Percentiles rank a stretch among this genome's conserved stretches.
These are phyloP conservation scores for Anthophora plumipes DNA, from an alignment of 2,888 invertebrate species.

Conservation along the genomic window DNA sequence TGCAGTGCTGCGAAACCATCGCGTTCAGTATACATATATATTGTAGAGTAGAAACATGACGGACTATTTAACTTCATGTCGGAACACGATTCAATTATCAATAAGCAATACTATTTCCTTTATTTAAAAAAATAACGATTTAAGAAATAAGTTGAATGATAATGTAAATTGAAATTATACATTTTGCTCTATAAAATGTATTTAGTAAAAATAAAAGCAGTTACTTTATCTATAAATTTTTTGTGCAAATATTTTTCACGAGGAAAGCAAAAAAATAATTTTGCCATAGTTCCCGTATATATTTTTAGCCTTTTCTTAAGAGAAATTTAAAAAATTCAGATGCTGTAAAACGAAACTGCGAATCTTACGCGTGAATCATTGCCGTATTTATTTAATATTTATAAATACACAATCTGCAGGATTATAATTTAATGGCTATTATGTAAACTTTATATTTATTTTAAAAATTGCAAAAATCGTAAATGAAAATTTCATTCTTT, in stretches of 20 bases:
- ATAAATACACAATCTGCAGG: not conserved
- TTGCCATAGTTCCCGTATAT: too few relatives aligned
- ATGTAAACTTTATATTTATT: not conserved
- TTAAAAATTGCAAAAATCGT: not conserved
- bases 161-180: not conserved
- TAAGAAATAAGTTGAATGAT: not conserved
- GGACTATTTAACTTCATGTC: not conserved
- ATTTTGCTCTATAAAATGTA: not conserved
- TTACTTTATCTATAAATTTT: not conserved
- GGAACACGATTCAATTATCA: not conserved
- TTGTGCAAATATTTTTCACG: not conserved
- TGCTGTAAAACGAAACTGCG: too few relatives aligned
- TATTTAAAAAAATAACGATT: not conserved
- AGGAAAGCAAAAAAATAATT: not conserved
- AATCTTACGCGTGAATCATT: too few relatives aligned
- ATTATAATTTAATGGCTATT: not conserved
- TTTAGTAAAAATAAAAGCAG: not conserved
- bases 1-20: not conserved
- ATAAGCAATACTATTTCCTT: not conserved
- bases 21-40: not conserved
- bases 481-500: not conserved
- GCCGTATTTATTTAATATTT: not conserved
- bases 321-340: too few relatives aligned
- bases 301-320: too few relatives aligned
- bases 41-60: constrained; percentile 2